phyloP scores from a whole-genome alignment of 2,113 vertebrate species.

The Pelecanus crispus region DNA sequence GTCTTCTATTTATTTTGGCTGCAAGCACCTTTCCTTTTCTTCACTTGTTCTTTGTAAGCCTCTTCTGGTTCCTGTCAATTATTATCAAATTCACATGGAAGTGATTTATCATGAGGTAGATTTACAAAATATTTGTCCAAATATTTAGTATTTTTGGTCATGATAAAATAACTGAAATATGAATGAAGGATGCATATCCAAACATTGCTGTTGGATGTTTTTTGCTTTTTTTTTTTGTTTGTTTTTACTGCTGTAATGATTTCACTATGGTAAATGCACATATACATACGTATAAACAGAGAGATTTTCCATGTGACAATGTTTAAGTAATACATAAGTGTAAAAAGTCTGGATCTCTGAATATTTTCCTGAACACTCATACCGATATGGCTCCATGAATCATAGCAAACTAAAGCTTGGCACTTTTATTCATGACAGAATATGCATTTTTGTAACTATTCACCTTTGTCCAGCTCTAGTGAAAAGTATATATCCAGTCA shows the following conservation, averaged over 20 bases:
- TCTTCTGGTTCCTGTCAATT: background rate
- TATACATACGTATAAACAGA: background rate
- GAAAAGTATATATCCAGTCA: background rate
- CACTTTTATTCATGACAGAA: background rate
- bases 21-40: background rate
- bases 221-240: background rate
- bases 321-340: background rate
- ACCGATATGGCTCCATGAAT: background rate
- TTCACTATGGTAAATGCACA: background rate
- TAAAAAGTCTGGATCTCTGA: background rate
- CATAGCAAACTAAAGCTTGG: background rate
- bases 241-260: background rate
- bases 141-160: background rate
- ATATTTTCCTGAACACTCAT: background rate
- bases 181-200: background rate
- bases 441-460: background rate
- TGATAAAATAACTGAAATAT: background rate
- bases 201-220: background rate
- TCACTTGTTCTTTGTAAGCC: background rate
- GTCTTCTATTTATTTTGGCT: background rate
- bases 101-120: background rate
- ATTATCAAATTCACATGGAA: background rate
- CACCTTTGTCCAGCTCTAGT: slow-evolving; percentile 3
- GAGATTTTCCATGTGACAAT: background rate
- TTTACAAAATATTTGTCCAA: background rate